These are phyloP conservation scores for Malthinus flaveolus DNA, from an alignment of 2,888 invertebrate species.

Conservation along the genomic window DNA sequence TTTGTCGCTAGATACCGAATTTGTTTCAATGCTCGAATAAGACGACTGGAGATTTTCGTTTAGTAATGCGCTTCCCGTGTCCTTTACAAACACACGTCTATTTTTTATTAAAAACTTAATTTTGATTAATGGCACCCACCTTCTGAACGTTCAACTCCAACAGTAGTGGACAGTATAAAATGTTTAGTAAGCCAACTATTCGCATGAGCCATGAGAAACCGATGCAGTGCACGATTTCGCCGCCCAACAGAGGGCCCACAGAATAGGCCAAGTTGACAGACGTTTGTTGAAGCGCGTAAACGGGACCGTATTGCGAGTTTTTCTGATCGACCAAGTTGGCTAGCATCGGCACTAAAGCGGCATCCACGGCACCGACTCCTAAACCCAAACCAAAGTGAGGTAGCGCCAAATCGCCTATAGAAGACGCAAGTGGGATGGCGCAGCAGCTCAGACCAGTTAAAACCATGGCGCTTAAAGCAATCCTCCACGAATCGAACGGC, in stretches of 20 bases:
- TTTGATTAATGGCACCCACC: neutral
- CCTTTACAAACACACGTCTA: neutral
- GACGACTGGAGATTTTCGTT: slow-evolving; percentile 6
- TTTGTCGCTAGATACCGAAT: slow-evolving; percentile 11
- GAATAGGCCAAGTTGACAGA: slow-evolving; percentile 82
- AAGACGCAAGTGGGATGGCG: slow-evolving; percentile 46
- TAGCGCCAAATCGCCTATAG: slow-evolving; percentile 62
- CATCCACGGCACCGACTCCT: slow-evolving; percentile 80
- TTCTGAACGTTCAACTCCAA: slow-evolving; percentile 51
- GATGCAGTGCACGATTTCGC: slow-evolving; percentile 68
- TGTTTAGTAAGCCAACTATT: slow-evolving; percentile 68
- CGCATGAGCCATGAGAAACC: slow-evolving; percentile 79
- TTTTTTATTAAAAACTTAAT: neutral
- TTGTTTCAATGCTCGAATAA: slow-evolving; percentile 22
- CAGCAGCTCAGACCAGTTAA: slow-evolving; percentile 49
- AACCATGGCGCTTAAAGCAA: slow-evolving; percentile 47
- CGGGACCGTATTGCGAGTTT: slow-evolving; percentile 71
- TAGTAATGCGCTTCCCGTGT: slow-evolving; percentile 10
- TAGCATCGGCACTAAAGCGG: slow-evolving; percentile 76
- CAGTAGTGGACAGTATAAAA: slow-evolving; percentile 70
- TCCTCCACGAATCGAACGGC: slow-evolving; percentile 48
- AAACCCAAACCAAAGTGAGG: slow-evolving; percentile 79
- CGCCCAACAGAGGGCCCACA: slow-evolving; percentile 75
- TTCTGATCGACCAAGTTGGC: slow-evolving; percentile 70
- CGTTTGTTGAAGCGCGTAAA: slow-evolving; percentile 83